Percentiles rank a stretch among this genome's conserved stretches.
phyloP scores from a whole-genome alignment of 2,888 invertebrate species.

The Leptopilina myrica region DNA sequence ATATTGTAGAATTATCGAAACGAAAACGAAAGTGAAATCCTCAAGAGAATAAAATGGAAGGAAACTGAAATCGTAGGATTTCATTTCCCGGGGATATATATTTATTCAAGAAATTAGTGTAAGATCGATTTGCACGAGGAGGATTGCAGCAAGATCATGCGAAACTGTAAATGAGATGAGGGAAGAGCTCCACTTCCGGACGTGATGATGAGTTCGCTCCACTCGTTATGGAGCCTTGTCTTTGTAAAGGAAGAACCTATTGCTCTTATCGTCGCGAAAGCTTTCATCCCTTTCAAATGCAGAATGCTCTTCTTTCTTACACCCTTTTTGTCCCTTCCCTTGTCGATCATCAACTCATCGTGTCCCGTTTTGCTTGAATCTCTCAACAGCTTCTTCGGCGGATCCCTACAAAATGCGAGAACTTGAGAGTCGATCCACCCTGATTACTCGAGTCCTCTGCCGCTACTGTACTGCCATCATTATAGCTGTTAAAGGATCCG shows the following conservation, averaged over 20 bases:
- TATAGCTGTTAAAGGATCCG: slow-evolving; percentile 60
- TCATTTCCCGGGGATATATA: slow-evolving; percentile 34
- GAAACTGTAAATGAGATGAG: slow-evolving; percentile 40
- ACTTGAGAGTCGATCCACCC: slow-evolving; percentile 57
- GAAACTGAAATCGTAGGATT: slow-evolving; percentile 10
- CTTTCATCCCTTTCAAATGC: slow-evolving; percentile 52
- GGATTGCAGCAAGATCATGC: slow-evolving; percentile 14
- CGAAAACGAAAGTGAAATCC: neutral
- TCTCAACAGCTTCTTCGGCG: slow-evolving; percentile 56
- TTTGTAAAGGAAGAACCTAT: slow-evolving; percentile 64
- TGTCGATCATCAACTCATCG: slow-evolving; percentile 39
- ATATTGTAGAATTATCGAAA: too few species aligned
- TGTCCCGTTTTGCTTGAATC: slow-evolving; percentile 27
- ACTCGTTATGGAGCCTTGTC: slow-evolving; percentile 72
- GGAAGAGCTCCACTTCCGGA: slow-evolving; percentile 53
- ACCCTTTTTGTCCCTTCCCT: neutral
- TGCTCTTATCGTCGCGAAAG: slow-evolving; percentile 56
- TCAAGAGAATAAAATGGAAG: slow-evolving; percentile 12
- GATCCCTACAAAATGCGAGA: slow-evolving; percentile 47
- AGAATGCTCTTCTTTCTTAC: slow-evolving; percentile 47
- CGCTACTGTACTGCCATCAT: slow-evolving; percentile 62
- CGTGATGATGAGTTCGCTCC: slow-evolving; percentile 71
- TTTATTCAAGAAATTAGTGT: slow-evolving; percentile 41
- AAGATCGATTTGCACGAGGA: slow-evolving; percentile 38
- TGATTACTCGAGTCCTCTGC: slow-evolving; percentile 60